Conservation (phyloP, 1,140 invertebrate genomes). For the Lycorma delicatula region DNA sequence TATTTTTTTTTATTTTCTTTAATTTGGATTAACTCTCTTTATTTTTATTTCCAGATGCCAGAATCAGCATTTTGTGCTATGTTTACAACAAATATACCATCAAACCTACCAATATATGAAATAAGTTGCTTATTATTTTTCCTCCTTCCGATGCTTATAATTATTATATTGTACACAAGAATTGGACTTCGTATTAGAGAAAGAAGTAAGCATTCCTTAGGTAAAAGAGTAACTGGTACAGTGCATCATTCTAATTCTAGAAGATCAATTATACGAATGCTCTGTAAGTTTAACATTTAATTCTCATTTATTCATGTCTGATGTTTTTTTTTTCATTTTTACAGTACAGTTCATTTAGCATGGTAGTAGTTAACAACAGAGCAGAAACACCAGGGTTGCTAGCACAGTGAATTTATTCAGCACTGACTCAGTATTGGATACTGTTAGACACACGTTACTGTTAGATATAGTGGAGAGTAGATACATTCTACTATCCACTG, state of each 20-base stretch:
- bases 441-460: too few relatives aligned
- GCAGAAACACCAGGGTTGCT: too few relatives aligned
- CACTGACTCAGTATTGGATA: too few relatives aligned
- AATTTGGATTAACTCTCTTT: too few relatives aligned
- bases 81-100: slow-evolving; percentile 47
- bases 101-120: slow-evolving; percentile 58
- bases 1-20: neutral
- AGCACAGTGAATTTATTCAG: too few relatives aligned
- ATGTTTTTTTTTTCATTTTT: too few relatives aligned
- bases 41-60: neutral
- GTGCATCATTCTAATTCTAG: slow-evolving; percentile 58
- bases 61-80: slow-evolving; percentile 73
- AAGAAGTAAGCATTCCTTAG: slow-evolving; percentile 37
- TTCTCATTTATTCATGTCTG: too few relatives aligned
- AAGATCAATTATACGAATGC: slow-evolving; percentile 69
- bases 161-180: slow-evolving; percentile 62
- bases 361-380: too few relatives aligned
- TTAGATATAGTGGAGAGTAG: too few relatives aligned
- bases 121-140: slow-evolving; percentile 77
- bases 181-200: slow-evolving; percentile 57
- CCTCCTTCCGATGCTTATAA: slow-evolving; percentile 68
- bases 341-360: too few relatives aligned
- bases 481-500: too few relatives aligned
- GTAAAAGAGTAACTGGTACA: slow-evolving; percentile 47
- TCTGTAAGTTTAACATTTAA: too few relatives aligned